Conservation (phyloP, 2,888 invertebrate species). For the Muscina levida region DNA sequence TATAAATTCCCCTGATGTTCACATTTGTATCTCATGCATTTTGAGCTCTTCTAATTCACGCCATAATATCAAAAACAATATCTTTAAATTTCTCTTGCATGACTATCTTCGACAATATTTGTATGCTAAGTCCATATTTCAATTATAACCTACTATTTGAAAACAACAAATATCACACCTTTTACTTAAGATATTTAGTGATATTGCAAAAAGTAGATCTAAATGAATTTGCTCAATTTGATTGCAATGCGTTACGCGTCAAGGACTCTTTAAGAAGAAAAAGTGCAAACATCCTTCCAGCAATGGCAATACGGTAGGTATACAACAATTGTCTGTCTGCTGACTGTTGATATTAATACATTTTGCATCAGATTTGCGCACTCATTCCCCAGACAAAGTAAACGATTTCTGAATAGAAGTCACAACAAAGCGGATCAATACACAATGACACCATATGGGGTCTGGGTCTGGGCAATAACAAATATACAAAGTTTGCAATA, state of each 20-base stretch:
- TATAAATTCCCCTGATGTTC: no score
- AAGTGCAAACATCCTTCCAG: background rate
- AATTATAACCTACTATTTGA: background rate
- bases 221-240: slow-evolving; percentile 49
- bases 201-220: slow-evolving; percentile 13
- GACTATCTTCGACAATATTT: no score
- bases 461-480: slow-evolving; percentile 8
- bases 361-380: slow-evolving; percentile 61
- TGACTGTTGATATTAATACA: slow-evolving; percentile 38
- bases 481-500: slow-evolving; percentile 13
- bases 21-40: no score
- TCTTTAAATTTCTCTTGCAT: no score
- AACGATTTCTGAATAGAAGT: slow-evolving; percentile 42
- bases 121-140: background rate
- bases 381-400: slow-evolving; percentile 24
- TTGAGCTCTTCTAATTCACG: no score
- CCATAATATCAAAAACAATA: no score
- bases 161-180: slow-evolving; percentile 42
- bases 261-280: slow-evolving; percentile 2
- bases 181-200: slow-evolving; percentile 32
- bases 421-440: slow-evolving; percentile 46
- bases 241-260: slow-evolving; percentile 38
- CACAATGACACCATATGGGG: slow-evolving; percentile 58
- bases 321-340: background rate
- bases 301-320: background rate